Conservation (phyloP, 92 coral and sea anemone species). For the Diadumene lineata region DNA sequence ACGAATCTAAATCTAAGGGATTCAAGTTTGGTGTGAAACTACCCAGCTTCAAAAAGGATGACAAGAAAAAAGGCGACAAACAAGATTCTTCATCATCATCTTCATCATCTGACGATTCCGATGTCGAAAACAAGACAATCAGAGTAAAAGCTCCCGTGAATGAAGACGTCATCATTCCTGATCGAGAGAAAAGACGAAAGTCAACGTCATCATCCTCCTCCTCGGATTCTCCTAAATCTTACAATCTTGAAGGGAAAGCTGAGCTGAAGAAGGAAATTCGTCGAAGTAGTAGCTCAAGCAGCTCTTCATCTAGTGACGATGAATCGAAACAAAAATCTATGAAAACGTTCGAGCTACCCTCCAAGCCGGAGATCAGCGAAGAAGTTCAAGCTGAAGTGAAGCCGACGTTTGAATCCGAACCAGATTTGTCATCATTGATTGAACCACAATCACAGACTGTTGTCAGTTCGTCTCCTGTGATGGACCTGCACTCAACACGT, state of each 20-base stretch:
- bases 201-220: slow-evolving; percentile 42
- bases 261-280: background rate
- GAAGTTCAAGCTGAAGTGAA: slow-evolving; percentile 18
- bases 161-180: slow-evolving; percentile 14
- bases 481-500: slow-evolving; percentile 15
- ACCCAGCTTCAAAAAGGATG: slow-evolving; percentile 22
- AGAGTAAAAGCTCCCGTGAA: slow-evolving; percentile 15
- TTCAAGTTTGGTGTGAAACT: slow-evolving; percentile 31
- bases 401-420: slow-evolving; percentile 14
- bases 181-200: slow-evolving; percentile 7
- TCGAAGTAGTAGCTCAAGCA: background rate
- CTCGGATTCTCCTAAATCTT: slow-evolving; percentile 34
- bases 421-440: slow-evolving; percentile 13
- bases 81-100: slow-evolving; percentile 19
- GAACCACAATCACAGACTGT: background rate
- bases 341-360: background rate
- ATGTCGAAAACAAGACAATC: slow-evolving; percentile 11
- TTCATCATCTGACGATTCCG: slow-evolving; percentile 32
- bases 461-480: slow-evolving; percentile 14
- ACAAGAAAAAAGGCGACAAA: background rate
- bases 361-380: slow-evolving; percentile 6
- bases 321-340: background rate
- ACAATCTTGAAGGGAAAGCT: background rate
- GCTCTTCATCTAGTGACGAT: slow-evolving; percentile 23
- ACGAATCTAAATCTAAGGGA: slow-evolving; percentile 26